These are phyloP conservation scores for Leptoclinus maculatus DNA, from an alignment of 2,797 vertebrate species.

Conservation along the genomic window DNA sequence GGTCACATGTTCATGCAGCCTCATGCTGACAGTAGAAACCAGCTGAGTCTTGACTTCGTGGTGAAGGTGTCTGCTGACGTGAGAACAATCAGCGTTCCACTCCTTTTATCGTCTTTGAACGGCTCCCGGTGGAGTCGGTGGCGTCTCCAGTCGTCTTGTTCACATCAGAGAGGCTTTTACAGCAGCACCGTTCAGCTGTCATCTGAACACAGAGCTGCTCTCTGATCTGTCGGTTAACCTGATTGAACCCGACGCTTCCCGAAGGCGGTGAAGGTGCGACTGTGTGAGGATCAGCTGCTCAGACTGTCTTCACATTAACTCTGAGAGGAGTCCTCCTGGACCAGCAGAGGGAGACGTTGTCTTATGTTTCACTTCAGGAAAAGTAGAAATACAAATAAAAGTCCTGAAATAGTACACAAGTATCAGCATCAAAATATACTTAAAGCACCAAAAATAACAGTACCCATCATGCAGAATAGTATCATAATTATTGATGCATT, in stretches of 20 bases:
- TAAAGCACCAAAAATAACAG: no score
- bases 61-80: neutral
- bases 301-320: neutral
- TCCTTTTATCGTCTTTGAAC: neutral
- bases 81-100: slow-evolving; percentile 12
- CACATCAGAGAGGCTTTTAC: slow-evolving; percentile 25
- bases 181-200: slow-evolving; percentile 9
- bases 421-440: no score
- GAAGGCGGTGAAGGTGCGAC: neutral
- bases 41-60: neutral
- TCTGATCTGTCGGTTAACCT: slow-evolving; percentile 25
- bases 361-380: no score
- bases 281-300: slow-evolving; percentile 11
- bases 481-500: no score
- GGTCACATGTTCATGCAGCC: neutral
- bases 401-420: no score
- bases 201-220: slow-evolving; percentile 29
- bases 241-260: slow-evolving; percentile 12
- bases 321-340: neutral
- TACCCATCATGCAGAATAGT: no score
- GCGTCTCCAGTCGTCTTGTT: slow-evolving; percentile 1
- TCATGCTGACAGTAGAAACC: neutral
- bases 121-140: neutral
- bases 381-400: no score
- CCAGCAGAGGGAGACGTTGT: neutral